Base-by-base conservation (phyloP, 1,140 invertebrate species). In the Heterodera carotae region DNA sequence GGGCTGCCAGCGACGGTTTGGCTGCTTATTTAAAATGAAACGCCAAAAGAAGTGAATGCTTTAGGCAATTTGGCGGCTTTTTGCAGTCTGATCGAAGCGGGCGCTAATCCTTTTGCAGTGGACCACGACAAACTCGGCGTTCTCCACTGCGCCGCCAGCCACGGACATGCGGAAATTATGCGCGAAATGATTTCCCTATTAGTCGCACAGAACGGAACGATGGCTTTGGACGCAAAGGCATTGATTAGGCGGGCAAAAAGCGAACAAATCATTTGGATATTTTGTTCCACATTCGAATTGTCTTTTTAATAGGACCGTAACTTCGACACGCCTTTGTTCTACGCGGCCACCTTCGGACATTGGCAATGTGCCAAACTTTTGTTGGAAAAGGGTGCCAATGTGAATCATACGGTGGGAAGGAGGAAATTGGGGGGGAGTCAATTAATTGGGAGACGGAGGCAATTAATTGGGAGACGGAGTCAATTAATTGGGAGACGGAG, bases 251-350 rank as follows among this genome's bases (percentile, higher is more conserved):
- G 53, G 31, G 39, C 29, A 43, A 48, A 75, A 76, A 22, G 34
- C 31, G 56, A 18, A 36, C n/a, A n/a, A n/a, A n/a, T n/a, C n/a
- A n/a, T n/a, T n/a, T n/a, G n/a, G n/a, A n/a, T n/a, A n/a, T n/a
- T n/a, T n/a, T n/a, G n/a, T n/a, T n/a, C n/a, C n/a, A n/a, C n/a
- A 71, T 48, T 39, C 39, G 15, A 33, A 18, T 2, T 7, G 33
- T 76, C 6, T 76, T 25, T 67, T 69, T 2, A 2, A 2, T 89
- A 91, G 1, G 95, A 98, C 87, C 88, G 87, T 18, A 95, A 96
- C 84, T 94, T 94, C 1, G 98, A 96, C 86, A 96, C 96, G 1
- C 93, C 96, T 0, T 88, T 99, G 2, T 97, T 98, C 88, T 99
- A 98, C 88, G 93, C 96, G 2, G 94, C 95, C 0, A 97, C 95